phyloP scores from a whole-genome alignment of 1,140 invertebrate genomes.

The Caenorhabditis elegans region DNA sequence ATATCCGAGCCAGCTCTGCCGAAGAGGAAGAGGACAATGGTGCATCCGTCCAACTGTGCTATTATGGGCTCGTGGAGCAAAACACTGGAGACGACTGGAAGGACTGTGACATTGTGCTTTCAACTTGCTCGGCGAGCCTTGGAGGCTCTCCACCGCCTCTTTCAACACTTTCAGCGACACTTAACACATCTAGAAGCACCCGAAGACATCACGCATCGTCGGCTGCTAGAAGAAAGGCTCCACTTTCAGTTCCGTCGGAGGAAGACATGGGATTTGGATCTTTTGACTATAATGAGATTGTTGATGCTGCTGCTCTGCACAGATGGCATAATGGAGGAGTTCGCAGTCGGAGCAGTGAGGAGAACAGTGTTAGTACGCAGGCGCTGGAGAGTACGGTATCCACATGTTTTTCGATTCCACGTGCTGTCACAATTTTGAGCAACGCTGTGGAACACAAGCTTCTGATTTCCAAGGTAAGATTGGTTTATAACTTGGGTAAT shows the following conservation, averaged over 20 bases:
- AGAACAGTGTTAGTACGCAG: slow-evolving; percentile 48
- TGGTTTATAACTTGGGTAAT: too few species aligned
- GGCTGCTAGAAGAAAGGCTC: slow-evolving; percentile 36
- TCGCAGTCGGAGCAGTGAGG: slow-evolving; percentile 35
- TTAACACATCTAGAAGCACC: slow-evolving; percentile 48
- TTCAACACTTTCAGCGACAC: slow-evolving; percentile 56
- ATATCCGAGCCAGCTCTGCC: slow-evolving; percentile 58
- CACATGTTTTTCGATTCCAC: slow-evolving; percentile 66
- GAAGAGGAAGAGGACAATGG: slow-evolving; percentile 26
- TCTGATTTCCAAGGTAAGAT: slow-evolving; percentile 53
- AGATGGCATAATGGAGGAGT: slow-evolving; percentile 52
- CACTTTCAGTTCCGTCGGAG: slow-evolving; percentile 54
- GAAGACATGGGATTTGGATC: slow-evolving; percentile 65
- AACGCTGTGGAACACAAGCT: slow-evolving; percentile 67
- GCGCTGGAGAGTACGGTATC: slow-evolving; percentile 63
- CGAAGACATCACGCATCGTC: slow-evolving; percentile 34
- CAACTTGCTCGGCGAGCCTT: slow-evolving; percentile 68
- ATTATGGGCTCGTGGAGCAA: slow-evolving; percentile 69
- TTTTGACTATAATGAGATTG: slow-evolving; percentile 64
- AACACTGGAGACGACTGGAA: slow-evolving; percentile 69
- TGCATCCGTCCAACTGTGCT: slow-evolving; percentile 62
- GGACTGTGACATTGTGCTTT: slow-evolving; percentile 67
- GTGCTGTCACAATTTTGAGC: slow-evolving; percentile 62
- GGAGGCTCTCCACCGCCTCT: slow-evolving; percentile 67
- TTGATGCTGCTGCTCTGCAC: slow-evolving; percentile 61